Percentiles rank a stretch among this genome's conserved stretches.
These are phyloP conservation scores for Cerastis leucographa DNA, from an alignment of 2,888 invertebrate species.

Conservation along the genomic window DNA sequence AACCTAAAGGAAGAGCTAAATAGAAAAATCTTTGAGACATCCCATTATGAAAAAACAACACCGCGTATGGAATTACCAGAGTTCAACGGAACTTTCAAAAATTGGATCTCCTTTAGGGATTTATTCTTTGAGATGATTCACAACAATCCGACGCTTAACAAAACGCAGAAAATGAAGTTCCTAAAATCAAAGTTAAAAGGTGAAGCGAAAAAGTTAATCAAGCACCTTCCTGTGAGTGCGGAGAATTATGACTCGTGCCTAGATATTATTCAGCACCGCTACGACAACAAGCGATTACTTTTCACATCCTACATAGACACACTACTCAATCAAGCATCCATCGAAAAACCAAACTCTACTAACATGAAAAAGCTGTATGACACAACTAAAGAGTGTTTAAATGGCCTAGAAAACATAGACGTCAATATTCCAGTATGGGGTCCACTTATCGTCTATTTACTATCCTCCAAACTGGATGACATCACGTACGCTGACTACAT, in stretches of 20 bases:
- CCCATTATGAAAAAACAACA: slow-evolving; percentile 3
- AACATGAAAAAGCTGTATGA: slow-evolving; percentile 9
- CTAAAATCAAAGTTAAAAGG: neutral
- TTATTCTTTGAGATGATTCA: slow-evolving; percentile 19
- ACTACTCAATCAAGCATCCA: neutral
- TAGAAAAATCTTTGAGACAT: too few species aligned
- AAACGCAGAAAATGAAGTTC: slow-evolving; percentile 17
- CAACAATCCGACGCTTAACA: slow-evolving; percentile 8
- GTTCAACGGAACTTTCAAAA: neutral
- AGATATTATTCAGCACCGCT: slow-evolving; percentile 2
- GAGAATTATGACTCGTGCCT: slow-evolving; percentile 9
- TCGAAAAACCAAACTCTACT: slow-evolving; percentile 6
- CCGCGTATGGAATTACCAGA: neutral
- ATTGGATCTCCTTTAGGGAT: neutral
- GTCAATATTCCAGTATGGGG: neutral
- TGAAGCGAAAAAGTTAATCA: neutral
- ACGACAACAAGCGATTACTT: slow-evolving; percentile 4
- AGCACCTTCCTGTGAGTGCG: slow-evolving; percentile 8
- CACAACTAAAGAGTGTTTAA: slow-evolving; percentile 4
- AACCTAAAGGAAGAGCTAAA: too few species aligned
- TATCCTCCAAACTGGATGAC: slow-evolving; percentile 11
- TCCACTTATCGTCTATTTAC: slow-evolving; percentile 4
- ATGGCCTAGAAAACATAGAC: slow-evolving; percentile 1
- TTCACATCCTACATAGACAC: neutral
- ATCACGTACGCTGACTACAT: slow-evolving; percentile 13